Conservation (phyloP, 2,888 invertebrate species). For the Pherbina coryleti region DNA sequence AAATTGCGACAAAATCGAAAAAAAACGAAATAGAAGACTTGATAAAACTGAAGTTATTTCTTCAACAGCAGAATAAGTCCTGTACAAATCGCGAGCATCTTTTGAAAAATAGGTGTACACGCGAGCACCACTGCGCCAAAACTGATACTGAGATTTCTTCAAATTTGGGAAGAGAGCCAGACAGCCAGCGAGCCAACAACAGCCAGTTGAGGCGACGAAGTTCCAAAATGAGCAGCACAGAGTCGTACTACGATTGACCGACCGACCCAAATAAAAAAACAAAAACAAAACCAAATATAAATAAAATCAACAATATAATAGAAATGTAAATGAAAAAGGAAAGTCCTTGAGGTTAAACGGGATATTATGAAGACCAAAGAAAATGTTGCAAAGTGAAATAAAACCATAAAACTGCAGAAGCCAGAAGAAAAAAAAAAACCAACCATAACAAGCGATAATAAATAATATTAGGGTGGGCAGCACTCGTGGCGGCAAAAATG, state of each 20-base stretch:
- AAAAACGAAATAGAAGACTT: too few relatives aligned
- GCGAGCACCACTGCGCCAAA: slow-evolving; percentile 59
- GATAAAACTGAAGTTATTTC: too few relatives aligned
- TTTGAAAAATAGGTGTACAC: slow-evolving; percentile 50
- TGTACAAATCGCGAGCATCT: not conserved
- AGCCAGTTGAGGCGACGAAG: not conserved
- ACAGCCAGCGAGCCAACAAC: too few relatives aligned
- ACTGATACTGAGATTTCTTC: slow-evolving; percentile 49
- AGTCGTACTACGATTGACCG: not conserved
- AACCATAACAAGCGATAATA: too few relatives aligned
- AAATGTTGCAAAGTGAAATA: not conserved
- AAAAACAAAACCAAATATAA: not conserved
- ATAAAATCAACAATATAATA: not conserved
- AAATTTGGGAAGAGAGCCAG: slow-evolving; percentile 30
- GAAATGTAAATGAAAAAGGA: slow-evolving; percentile 1
- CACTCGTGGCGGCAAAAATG: not conserved
- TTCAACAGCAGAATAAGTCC: too few relatives aligned
- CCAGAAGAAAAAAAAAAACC: not conserved
- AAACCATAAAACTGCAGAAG: not conserved
- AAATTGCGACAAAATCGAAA: too few relatives aligned
- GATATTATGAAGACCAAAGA: not conserved
- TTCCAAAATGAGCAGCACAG: not conserved
- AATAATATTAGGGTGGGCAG: not conserved
- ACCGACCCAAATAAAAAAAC: slow-evolving; percentile 9
- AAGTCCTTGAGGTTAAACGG: slow-evolving; percentile 24